Conservation (phyloP, 2,888 invertebrate genomes). For the Globia sparganii region DNA sequence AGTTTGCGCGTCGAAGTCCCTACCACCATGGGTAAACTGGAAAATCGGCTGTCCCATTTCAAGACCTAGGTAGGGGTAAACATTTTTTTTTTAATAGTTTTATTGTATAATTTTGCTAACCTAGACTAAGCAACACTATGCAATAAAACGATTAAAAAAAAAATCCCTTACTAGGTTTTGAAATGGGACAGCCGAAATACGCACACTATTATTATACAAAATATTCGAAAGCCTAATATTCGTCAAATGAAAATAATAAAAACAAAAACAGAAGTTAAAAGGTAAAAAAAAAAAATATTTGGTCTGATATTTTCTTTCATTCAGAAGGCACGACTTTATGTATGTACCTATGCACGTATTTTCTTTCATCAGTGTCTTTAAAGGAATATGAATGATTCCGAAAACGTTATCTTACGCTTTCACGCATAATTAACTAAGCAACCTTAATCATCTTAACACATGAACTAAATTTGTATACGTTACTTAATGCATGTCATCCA, state of each 20-base stretch:
- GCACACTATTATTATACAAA: no score
- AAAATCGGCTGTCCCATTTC: no score
- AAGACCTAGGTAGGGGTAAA: no score
- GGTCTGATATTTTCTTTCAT: neutral
- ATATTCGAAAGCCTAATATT: neutral
- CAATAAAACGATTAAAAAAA: no score
- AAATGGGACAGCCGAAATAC: no score
- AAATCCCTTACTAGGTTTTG: no score
- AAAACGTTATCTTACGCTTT: conserved; percentile 23
- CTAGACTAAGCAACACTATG: no score
- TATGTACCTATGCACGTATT: neutral
- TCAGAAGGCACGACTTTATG: neutral
- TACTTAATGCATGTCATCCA: conserved; percentile 8
- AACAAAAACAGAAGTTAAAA: neutral
- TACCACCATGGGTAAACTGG: no score
- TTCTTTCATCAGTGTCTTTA: neutral
- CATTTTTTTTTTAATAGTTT: no score
- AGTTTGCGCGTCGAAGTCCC: neutral
- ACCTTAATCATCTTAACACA: conserved; percentile 17
- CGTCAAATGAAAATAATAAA: neutral
- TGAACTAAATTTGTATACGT: no score
- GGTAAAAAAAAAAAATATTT: neutral
- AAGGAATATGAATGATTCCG: conserved; percentile 8
- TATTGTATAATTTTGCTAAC: no score
- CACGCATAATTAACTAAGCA: conserved; percentile 37